Percentiles rank a stretch among this genome's conserved stretches.
Conservation (phyloP, 2,888 invertebrate genomes). For the Acanthosepion pharaonis region DNA sequence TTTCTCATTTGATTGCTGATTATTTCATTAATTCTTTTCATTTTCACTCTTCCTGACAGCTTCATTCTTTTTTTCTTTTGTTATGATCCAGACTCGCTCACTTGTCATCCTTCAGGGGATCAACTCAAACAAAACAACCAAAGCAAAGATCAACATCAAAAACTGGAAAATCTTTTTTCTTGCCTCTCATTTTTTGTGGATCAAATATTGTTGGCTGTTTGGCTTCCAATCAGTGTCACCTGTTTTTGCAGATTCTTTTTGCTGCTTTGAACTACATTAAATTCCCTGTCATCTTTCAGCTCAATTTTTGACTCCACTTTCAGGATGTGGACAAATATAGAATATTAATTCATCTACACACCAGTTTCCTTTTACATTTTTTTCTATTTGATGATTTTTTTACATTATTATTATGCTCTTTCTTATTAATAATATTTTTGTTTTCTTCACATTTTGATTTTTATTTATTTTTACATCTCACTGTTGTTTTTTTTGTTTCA, state of each 20-base stretch:
- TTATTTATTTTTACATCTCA: background rate
- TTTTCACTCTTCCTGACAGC: background rate
- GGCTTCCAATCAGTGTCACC: slow-evolving; percentile 11
- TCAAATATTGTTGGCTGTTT: background rate
- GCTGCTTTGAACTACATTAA: background rate
- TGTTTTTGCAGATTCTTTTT: background rate
- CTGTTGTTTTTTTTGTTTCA: no score
- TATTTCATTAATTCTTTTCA: background rate
- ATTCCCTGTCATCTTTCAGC: background rate
- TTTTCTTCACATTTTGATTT: background rate
- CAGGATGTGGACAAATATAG: background rate
- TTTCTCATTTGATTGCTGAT: background rate
- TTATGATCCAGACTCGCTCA: background rate
- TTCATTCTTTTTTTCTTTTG: background rate
- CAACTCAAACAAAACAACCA: background rate
- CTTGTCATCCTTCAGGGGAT: background rate
- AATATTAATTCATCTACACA: slow-evolving; percentile 9
- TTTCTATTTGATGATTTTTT: background rate
- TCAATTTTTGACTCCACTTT: background rate
- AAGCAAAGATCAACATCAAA: background rate
- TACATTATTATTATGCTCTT: background rate
- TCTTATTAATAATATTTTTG: background rate
- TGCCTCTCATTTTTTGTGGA: background rate
- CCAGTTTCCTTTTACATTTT: background rate
- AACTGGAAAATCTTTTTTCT: background rate